Evolutionary conservation across 64 coral and sea anemone genomes (phyloP), one percentile per base, ranked within the genome.

Genomic region (Stylophora pistillata): DNA sequence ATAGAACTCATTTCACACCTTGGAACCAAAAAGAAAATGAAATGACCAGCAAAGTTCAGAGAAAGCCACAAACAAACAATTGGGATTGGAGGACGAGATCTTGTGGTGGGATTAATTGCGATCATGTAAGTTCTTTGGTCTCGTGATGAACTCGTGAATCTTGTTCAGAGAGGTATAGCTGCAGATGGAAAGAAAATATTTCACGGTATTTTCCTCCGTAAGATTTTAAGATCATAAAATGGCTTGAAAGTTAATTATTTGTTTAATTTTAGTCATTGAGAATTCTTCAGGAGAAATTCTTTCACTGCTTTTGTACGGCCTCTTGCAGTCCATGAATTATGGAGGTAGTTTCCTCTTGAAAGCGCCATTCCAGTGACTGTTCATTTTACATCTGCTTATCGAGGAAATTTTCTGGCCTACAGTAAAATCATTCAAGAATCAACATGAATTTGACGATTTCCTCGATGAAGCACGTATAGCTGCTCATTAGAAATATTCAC

Each of bases 31-130:
- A 60, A 53, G 68, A 84, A 79, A 84, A 84, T 84, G 80, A 84
- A 84, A 84, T 84, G 80, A 63, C 80, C 26, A 84, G 80, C 62
- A 84, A 69, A 84, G 60, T 84, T 37, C 61, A 84, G 68, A 84
- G 80, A 84, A 84, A 84, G 32, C 62, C 58, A 68, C 58, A 84
- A 69, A 68, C 37, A 23, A 84, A 34, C 61, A 84, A 84, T 11
- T 84, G 80, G 80, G 3, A 33, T 23, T 84, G 80, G 80, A 84
- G 68, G 80, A 16, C 80, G 23, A 84, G 60, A 62, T 69, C 60
- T 25, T 84, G 61, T 34, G 80, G 80, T 20, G 53, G 64, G 30
- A 69, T 69, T 37, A 84, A 84, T 5, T 68, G 60, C 23, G 80
- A 84, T 26, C 80, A 84, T 34, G 80, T 84, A 84, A 84, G 80